Percentiles rank a stretch among this genome's conserved stretches.
Conservation (phyloP, 2,113 vertebrate species). For the Ariopsis seemanni region DNA sequence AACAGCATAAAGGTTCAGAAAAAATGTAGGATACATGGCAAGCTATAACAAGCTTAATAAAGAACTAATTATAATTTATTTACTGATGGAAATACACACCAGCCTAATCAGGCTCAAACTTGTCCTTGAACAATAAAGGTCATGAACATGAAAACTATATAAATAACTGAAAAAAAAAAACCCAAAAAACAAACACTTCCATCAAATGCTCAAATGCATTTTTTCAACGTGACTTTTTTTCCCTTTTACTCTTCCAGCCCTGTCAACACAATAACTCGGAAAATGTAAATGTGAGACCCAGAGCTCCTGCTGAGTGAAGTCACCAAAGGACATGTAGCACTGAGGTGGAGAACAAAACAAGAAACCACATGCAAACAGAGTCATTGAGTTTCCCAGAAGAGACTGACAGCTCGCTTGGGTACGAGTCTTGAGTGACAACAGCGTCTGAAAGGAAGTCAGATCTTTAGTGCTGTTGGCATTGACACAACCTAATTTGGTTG, state of each 20-base stretch:
- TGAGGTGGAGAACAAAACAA: conserved; percentile 51
- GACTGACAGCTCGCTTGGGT: conserved; percentile 27
- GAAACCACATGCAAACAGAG: neutral
- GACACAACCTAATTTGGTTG: conserved; percentile 40
- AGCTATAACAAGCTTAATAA: neutral
- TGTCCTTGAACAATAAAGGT: neutral
- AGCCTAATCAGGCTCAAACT: neutral
- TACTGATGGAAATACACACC: neutral
- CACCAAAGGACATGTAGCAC: conserved; percentile 44
- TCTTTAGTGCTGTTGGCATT: conserved; percentile 38
- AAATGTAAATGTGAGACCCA: conserved; percentile 30
- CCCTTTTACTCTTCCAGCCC: conserved; percentile 29
- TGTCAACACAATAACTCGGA: conserved; percentile 56
- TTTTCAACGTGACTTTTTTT: conserved; percentile 21
- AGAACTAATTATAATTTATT: neutral
- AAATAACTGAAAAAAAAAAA: neutral
- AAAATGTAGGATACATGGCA: neutral
- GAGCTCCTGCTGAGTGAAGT: conserved; percentile 37
- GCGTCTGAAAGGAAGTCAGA: conserved; percentile 41
- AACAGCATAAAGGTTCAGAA: neutral
- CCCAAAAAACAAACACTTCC: neutral
- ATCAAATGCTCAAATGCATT: neutral
- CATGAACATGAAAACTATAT: neutral
- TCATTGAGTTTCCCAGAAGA: conserved; percentile 45
- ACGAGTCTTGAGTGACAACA: conserved; percentile 36